Evolutionary conservation across 2,113 vertebrate species (phyloP), one percentile per base, ranked within the genome.

Genomic region (Sclerurus mexicanus): DNA sequence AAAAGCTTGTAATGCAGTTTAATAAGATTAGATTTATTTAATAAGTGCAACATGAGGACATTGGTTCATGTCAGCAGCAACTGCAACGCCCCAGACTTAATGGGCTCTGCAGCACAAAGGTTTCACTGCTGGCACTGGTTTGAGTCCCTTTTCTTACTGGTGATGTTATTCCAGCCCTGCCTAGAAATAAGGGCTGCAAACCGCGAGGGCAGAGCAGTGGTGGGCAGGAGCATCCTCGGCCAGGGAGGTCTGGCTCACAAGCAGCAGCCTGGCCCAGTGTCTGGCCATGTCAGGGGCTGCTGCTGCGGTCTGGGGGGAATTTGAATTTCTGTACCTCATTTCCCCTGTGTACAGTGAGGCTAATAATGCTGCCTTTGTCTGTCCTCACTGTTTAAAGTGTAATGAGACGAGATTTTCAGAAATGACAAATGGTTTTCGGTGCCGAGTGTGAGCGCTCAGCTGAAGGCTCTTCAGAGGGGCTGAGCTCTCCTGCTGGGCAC

Each of bases 1-100:
- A 71, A 86, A 86, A 94, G 82, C 93, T 94, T 80, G 85, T 96
- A 90, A 88, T 92, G 90, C 56, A 83, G 39, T 75, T 96, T 95
- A 97, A 96, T 93, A 13, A 95, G 90, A 96, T 96, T 96, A 94
- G 79, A 86, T 95, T 88, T 80, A 95, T 96, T 95, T 5, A 95
- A 94, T 96, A 90, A 97, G 87, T 80, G 79, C 85, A 88, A 6
- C 39, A 63, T 25, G 76, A 94, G 92, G 93, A 82, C 0, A 3
- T 42, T 28, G 49, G 75, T 71, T 93, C 50, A 20, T 24, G 75
- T 69, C 76, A 46, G 85, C 40, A 52, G 81, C 33, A 13, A 9
- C 67, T 67, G 85, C 78, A 67, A 6, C 0, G 2, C 33, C 72
- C 30, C 50, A 37, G 75, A 55, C 42, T 23, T 40, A 62, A 62